Evolutionary conservation across 2,888 invertebrate species (phyloP), one percentile per base, ranked within the genome.

Genomic region (Liopterus haemorrhoidalis): DNA sequence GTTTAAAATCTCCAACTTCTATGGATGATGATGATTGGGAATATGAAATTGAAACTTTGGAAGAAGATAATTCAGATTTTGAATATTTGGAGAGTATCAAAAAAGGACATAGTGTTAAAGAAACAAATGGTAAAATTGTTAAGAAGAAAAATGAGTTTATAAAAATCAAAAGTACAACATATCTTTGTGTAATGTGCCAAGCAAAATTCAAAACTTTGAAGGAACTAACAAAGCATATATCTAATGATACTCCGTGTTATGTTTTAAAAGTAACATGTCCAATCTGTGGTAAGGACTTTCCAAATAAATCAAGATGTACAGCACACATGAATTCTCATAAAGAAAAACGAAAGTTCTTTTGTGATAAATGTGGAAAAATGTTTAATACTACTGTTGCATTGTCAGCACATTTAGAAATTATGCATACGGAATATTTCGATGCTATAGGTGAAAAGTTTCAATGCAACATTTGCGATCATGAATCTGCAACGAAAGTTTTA

Each of bases 361-460:
- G 53, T 31, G 32, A 39, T 3, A 49, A 47, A 33, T 53, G 53
- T 18, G 46, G 41, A 3, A 51, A 49, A 24, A 31, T 31, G 5
- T 53, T 51, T 31, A 32, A 38, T 1, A 45, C 21, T 12, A 18
- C 14, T 2, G 14, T 45, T 18, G 11, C 45, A 12, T 25, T 45
- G 14, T 39, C 38, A 33, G 33, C 39, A 3, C 45, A 45, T 16
- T 1, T n/a, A 9, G 45, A 45, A 15, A 31, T 39, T 21, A 39
- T 27, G 19, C 45, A 45, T 19, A 45, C 45, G 8, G 45, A 45
- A 20, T 39, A 55, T 40, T 55, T 53, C 39, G 55, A 55, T 22
- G 52, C 53, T 21, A 49, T 48, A 4, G 21, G n/a, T 2, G 46
- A 49, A 8, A 50, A 41, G 1, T 53, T 49, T 30, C 30, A 41